phyloP scores from a whole-genome alignment of 2,113 vertebrate genomes.

The Cervus canadensis region DNA sequence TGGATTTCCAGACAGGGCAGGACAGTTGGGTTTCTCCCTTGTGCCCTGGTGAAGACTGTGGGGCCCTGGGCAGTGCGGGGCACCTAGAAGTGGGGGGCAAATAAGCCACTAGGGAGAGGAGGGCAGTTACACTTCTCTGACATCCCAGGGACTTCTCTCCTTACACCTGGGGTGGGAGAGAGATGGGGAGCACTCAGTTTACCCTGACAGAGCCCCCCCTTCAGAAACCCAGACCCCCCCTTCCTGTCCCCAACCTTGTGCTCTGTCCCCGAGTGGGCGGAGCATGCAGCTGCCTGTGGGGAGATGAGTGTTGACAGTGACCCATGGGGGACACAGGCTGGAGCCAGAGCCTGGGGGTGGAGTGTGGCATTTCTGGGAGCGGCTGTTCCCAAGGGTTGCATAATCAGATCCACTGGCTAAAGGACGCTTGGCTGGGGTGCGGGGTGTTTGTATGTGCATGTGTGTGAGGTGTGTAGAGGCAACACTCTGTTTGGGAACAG shows the following conservation, averaged over 20 bases:
- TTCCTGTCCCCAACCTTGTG: not conserved
- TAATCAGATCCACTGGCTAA: conserved; percentile 14
- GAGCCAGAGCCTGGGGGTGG: conserved; percentile 31
- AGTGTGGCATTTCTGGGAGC: conserved; percentile 20
- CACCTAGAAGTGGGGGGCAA: not conserved
- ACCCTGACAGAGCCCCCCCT: not conserved
- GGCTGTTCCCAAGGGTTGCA: conserved; percentile 28
- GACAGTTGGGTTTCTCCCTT: not conserved
- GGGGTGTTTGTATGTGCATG: not conserved
- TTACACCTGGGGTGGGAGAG: not conserved
- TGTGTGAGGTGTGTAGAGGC: not conserved
- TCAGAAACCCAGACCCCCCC: not conserved
- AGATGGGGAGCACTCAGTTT: not conserved
- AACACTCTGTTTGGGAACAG: conserved; percentile 32
- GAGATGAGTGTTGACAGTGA: conserved; percentile 41
- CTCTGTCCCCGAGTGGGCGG: conserved; percentile 1
- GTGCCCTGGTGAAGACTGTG: not conserved
- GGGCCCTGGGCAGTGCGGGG: not conserved
- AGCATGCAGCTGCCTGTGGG: conserved; percentile 27
- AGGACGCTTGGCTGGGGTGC: not conserved
- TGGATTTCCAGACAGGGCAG: not conserved
- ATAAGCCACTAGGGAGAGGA: not conserved
- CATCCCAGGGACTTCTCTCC: not conserved
- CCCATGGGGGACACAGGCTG: not conserved
- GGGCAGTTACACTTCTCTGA: not conserved